Evolutionary conservation across 2,797 vertebrate species (phyloP).

Genomic region (Monodelphis domestica): DNA sequence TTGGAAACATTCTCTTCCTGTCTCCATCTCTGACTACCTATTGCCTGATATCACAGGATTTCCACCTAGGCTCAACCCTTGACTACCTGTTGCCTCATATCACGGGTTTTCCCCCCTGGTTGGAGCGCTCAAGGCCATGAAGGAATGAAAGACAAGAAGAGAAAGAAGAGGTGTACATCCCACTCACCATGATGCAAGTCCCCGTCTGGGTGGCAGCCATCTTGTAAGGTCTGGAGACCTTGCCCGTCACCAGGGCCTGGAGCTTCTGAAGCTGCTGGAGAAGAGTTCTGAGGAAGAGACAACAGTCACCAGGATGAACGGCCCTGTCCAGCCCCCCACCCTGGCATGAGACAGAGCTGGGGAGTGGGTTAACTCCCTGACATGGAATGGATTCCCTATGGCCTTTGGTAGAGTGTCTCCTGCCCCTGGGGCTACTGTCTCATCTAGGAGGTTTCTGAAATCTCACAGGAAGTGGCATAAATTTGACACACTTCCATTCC

Average conservation of each 20-base stretch:
- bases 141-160: neutral
- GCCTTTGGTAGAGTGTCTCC: neutral
- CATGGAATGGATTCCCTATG: no score
- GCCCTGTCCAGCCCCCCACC: neutral
- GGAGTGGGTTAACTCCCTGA: neutral
- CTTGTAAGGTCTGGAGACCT: constrained; percentile 95
- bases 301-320: constrained; percentile 52
- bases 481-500: neutral
- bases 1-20: neutral
- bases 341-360: neutral
- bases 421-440: neutral
- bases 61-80: no score
- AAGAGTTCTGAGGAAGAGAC: constrained; percentile 89
- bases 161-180: neutral
- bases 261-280: constrained; percentile 98
- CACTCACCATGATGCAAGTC: constrained; percentile 96
- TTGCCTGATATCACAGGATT: no score
- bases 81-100: no score
- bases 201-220: constrained; percentile 98
- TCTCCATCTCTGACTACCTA: no score
- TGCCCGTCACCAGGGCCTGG: constrained; percentile 95
- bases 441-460: neutral
- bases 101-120: no score
- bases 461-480: neutral
- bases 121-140: neutral